Evolutionary conservation across 2,888 invertebrate species (phyloP).

Genomic region (Macaria liturata): DNA sequence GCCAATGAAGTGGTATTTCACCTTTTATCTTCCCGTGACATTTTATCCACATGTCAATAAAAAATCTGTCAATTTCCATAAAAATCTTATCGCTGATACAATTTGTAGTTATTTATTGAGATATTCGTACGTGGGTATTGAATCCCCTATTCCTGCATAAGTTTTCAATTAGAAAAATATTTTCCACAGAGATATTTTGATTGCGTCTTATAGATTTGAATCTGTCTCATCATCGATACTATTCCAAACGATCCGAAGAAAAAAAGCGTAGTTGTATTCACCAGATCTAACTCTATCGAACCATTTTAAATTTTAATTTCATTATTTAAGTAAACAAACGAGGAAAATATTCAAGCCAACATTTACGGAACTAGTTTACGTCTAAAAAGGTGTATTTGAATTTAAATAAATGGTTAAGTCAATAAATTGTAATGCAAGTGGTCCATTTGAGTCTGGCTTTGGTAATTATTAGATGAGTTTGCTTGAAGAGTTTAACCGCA

Average conservation of each 20-base stretch:
- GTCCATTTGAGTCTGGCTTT: constrained; percentile 60
- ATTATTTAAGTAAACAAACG: constrained; percentile 62
- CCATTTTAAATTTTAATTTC: constrained; percentile 51
- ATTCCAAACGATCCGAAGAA: constrained; percentile 15
- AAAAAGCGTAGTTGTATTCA: constrained; percentile 29
- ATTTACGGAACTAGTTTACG: constrained; percentile 43
- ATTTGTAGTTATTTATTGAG: constrained; percentile 5
- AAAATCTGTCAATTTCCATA: too few species aligned
- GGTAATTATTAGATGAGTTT: constrained; percentile 58
- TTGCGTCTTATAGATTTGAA: constrained; percentile 8
- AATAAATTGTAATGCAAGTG: constrained; percentile 61
- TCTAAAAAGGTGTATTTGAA: constrained; percentile 47
- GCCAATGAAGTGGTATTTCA: too few species aligned
- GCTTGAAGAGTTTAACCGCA: constrained; percentile 48
- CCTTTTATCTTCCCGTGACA: too few species aligned
- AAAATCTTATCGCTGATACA: background rate
- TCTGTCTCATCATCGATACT: constrained; percentile 4
- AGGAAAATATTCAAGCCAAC: constrained; percentile 55
- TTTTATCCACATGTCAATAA: too few species aligned
- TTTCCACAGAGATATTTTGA: constrained; percentile 14
- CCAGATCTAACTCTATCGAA: constrained; percentile 37
- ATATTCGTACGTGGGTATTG: background rate
- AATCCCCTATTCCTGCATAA: too few species aligned
- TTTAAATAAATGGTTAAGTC: constrained; percentile 60
- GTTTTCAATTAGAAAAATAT: too few species aligned